Evolutionary conservation across 1,140 invertebrate genomes (phyloP).

Genomic region (Pantala flavescens): DNA sequence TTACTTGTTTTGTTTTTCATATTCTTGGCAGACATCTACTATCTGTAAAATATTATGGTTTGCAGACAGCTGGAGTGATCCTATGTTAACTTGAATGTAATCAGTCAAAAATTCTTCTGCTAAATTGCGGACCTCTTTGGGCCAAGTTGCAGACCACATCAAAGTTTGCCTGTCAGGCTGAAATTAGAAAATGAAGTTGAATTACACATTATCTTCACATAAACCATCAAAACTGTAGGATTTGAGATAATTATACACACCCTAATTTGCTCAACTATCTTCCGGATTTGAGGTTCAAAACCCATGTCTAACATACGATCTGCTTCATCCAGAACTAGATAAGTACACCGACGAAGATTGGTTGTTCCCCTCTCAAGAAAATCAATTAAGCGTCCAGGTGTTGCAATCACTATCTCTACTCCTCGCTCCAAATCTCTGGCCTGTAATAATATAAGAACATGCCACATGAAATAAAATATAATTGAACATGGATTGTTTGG

Average conservation of each 20-base stretch:
- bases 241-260: constrained; percentile 33
- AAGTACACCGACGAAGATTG: constrained; percentile 74
- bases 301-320: constrained; percentile 99
- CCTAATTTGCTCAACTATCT: constrained; percentile 91
- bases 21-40: constrained; percentile 83
- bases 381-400: constrained; percentile 92
- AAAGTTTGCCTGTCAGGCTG: constrained; percentile 84
- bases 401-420: constrained; percentile 85
- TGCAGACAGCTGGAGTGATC: constrained; percentile 80
- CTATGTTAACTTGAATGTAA: constrained; percentile 90
- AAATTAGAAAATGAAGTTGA: neutral
- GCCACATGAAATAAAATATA: constrained; percentile 42
- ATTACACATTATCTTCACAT: too few relatives aligned
- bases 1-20: constrained; percentile 78
- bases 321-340: constrained; percentile 94
- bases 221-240: too few relatives aligned
- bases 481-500: too few relatives aligned
- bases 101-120: constrained; percentile 90
- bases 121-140: constrained; percentile 86
- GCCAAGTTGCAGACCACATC: constrained; percentile 99
- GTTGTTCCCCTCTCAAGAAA: constrained; percentile 86
- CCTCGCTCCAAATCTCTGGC: constrained; percentile 78
- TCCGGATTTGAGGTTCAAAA: constrained; percentile 98
- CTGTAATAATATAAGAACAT: constrained; percentile 32
- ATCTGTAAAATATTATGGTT: constrained; percentile 97